Evolutionary conservation across 2,888 invertebrate genomes (phyloP).

Genomic region (Mimumesa dahlbomi): DNA sequence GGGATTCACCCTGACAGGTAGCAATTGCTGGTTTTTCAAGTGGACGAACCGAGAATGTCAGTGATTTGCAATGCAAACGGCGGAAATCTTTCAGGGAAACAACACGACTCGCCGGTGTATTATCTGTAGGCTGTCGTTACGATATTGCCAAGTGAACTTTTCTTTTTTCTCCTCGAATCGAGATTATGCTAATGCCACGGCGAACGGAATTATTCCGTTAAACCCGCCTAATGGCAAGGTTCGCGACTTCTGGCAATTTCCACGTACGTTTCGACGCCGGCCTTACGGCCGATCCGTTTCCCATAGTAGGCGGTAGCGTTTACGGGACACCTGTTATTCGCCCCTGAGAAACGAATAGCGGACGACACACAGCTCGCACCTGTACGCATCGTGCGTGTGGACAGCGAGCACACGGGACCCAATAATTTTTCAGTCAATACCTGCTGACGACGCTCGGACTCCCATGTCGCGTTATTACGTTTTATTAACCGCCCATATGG

Average conservation of each 20-base stretch:
- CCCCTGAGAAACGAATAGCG: constrained; percentile 19
- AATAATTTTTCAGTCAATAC: too few relatives aligned
- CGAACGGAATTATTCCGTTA: not conserved
- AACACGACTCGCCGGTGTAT: too few relatives aligned
- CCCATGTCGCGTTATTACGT: too few relatives aligned
- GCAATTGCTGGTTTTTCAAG: too few relatives aligned
- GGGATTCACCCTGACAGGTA: too few relatives aligned
- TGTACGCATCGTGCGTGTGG: constrained; percentile 22
- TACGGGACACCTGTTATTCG: constrained; percentile 39
- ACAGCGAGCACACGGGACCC: too few relatives aligned
- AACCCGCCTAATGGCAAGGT: not conserved
- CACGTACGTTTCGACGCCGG: not conserved
- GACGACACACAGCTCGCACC: constrained; percentile 28
- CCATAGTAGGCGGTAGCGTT: constrained; percentile 15
- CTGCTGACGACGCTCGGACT: too few relatives aligned
- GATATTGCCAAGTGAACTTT: too few relatives aligned
- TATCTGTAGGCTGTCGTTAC: not conserved
- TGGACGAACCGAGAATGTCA: too few relatives aligned
- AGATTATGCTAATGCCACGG: not conserved
- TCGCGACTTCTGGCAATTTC: not conserved
- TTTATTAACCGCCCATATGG: too few relatives aligned
- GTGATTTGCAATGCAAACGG: too few relatives aligned
- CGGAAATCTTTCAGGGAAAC: too few relatives aligned
- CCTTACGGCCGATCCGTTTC: not conserved
- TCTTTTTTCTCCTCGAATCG: not conserved